phyloP scores from a whole-genome alignment of 2,113 vertebrate species.

The Oreotragus oreotragus region DNA sequence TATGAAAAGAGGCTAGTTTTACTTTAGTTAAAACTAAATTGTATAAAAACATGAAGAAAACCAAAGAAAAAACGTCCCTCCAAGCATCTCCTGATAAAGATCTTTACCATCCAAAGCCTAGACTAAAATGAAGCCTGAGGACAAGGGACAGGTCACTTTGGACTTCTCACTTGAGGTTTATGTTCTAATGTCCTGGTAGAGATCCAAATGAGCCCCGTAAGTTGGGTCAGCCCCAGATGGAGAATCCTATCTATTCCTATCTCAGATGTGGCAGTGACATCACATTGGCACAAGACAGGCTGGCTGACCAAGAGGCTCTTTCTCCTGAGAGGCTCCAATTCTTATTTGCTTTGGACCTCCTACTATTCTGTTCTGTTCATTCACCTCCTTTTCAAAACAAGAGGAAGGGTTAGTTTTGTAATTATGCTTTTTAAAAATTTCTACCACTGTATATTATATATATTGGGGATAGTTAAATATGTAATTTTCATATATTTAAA shows the following conservation, averaged over 20 bases:
- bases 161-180: not conserved
- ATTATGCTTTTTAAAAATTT: not conserved
- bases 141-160: not conserved
- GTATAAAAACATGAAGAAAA: not conserved
- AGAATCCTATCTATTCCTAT: not conserved
- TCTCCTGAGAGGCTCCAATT: rapidly evolving
- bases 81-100: not conserved
- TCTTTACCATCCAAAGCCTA: not conserved
- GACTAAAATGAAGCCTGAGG: not conserved
- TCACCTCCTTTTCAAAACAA: not conserved
- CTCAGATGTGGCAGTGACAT: not conserved
- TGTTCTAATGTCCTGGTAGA: not conserved
- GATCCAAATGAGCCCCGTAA: rapidly evolving
- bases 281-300: not conserved
- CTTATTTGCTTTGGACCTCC: not conserved
- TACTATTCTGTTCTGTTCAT: not conserved
- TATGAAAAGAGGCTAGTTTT: not conserved
- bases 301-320: not conserved
- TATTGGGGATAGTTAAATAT: not conserved
- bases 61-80: not conserved
- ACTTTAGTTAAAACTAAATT: not conserved
- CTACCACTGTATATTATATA: not conserved
- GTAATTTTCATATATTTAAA: not conserved
- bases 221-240: no score
- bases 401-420: not conserved